Base-by-base conservation (phyloP, 2,797 vertebrate species). In the Thamnophis elegans region DNA sequence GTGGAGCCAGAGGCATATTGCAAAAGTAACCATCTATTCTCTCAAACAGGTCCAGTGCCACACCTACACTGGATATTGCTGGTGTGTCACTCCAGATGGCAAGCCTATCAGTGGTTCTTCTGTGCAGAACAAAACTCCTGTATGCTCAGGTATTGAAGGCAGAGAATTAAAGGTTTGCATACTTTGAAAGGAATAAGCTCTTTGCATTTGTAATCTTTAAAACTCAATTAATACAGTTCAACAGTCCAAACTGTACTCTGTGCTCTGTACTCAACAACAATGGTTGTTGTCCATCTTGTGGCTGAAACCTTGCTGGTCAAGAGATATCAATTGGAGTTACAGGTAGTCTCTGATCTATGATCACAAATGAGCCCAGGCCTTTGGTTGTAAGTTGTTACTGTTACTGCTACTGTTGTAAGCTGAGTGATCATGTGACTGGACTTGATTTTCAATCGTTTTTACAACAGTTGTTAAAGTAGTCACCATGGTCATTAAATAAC, bases 21-120 rank as follows among this genome's bases (percentile, higher is more conserved):
- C 94, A 93, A 95, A 95, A 93, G 25, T 92, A 65, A 36, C 4
- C 55, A 89, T 25, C 87, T 95, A 90, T 98, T 95, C 95, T 95
- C 93, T 95, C 82, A 6, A 95, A 94, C 98, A 99, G 99, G 99
- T 99, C 96, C 99, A 99, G 97, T 99, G 99, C 96, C 99, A 99
- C 93, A 99, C 99, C 82, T 98, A 99, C 97, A 99, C 99, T 0
- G 99, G 99, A 93, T 99, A 99, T 98, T 99, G 99, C 97, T 99
- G 99, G 99, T 99, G 99, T 94, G 99, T 99, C 95, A 99, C 98
- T 68, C 97, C 97, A 12, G 99, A 99, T 89, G 99, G 99, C 55
- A 99, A 99, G 93, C 99, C 99, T 91, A 98, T 99, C 97, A 99
- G 99, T 53, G 99, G 99, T 94, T 99, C 99, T 95, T 99, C 99